Evolutionary conservation across 2,797 vertebrate genomes (phyloP), one percentile per base, ranked within the genome.

Genomic region (Neostethus bicornis): DNA sequence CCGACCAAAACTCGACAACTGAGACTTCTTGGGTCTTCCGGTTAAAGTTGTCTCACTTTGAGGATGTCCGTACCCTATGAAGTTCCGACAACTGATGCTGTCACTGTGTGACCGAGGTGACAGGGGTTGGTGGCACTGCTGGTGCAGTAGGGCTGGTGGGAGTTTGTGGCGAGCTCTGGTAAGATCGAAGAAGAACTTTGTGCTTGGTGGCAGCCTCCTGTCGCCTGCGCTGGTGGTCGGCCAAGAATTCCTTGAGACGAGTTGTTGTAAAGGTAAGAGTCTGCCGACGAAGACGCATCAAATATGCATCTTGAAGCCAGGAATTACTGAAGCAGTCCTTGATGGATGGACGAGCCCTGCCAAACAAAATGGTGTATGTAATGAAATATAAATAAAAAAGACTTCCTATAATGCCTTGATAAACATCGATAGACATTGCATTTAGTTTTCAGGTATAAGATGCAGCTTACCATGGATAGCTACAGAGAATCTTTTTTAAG

Each of bases 171-270:
- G 88, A 79, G 80, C 92, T 92, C 56, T 94, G 95, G 89, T 99
- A 99, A 72, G 96, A 97, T 53, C 97, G 94, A 64, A 99, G 93
- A 74, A 99, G 95, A 83, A 99, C 97, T 88, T 96, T 97, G 93
- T 99, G 97, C 87, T 93, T 94, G 75, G 97, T 99, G 83, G 94
- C 92, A 0, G 76, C 85, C 66, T 92, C 91, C 0, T 90, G 64
- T 1, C 96, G 87, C 48, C 90, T 88, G 23, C 91, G 87, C 87
- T 95, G 93, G 86, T 98, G 95, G 66, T 98, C 95, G n/a, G 93
- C 92, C 77, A 99, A 84, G 84, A 96, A 97, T 80, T 99, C 96
- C 87, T 99, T 98, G 82, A 99, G 96, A 73, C 94, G 92, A 19
- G 91, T 95, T 54, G 96, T 99, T 77, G 97, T 98, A 70, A 99